Conservation (phyloP, 2,797 vertebrate genomes). For the Gambusia yucatana region DNA sequence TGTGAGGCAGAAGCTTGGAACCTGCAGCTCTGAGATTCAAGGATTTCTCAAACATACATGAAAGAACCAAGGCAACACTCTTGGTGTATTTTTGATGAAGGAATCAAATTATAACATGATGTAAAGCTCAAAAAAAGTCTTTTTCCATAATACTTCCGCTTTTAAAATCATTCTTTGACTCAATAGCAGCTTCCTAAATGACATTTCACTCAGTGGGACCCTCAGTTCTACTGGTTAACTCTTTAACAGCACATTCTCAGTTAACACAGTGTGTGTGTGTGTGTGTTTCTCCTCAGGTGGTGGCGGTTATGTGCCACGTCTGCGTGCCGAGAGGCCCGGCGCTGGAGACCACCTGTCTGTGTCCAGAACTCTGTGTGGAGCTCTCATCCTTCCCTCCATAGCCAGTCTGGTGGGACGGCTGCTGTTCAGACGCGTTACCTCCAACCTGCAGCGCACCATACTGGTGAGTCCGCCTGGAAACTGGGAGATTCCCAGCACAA, state of each 20-base stretch:
- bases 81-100: too few relatives aligned
- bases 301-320: conserved; percentile 56
- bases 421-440: conserved; percentile 74
- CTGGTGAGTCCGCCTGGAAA: conserved; percentile 68
- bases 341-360: conserved; percentile 78
- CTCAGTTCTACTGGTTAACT: neutral
- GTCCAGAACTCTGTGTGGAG: conserved; percentile 84
- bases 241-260: neutral
- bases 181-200: neutral
- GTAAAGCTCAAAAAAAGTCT: too few relatives aligned
- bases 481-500: neutral
- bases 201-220: neutral
- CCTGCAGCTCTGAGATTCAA: too few relatives aligned
- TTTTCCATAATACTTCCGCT: too few relatives aligned
- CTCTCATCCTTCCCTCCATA: conserved; percentile 82
- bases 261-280: neutral
- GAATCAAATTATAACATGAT: too few relatives aligned
- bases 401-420: conserved; percentile 80
- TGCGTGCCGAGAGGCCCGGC: conserved; percentile 58
- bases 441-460: conserved; percentile 80
- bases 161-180: neutral
- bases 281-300: conserved; percentile 46
- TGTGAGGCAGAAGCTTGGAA: too few relatives aligned
- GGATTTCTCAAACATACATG: too few relatives aligned
- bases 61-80: too few relatives aligned